Percentiles rank a stretch among this genome's conserved stretches.
Evolutionary conservation across 2,113 vertebrate species (phyloP).

Genomic region (Heterotilapia buettikoferi): DNA sequence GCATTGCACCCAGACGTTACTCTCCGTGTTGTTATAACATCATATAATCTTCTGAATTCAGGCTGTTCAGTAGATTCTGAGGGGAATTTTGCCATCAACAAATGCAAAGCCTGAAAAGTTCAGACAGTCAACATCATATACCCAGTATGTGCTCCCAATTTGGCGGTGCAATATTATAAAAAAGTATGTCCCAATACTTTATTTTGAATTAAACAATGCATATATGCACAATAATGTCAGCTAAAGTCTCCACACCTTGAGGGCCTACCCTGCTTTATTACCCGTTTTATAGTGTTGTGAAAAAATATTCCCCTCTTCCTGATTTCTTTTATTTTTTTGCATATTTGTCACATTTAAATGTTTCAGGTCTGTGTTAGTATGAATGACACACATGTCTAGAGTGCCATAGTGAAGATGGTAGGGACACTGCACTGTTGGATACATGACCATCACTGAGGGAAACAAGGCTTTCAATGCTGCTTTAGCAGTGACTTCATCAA

Average conservation of each 20-base stretch:
- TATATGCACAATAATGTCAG: not conserved
- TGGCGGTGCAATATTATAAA: not conserved
- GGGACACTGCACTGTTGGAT: not conserved
- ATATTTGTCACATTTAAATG: fast-evolving
- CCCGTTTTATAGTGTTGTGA: not conserved
- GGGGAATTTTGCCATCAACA: not conserved
- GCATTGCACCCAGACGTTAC: fast-evolving
- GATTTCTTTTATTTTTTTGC: not conserved
- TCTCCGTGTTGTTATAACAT: not conserved
- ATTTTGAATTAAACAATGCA: not conserved
- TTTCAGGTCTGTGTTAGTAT: not conserved
- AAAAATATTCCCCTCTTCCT: not conserved
- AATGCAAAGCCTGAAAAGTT: not conserved
- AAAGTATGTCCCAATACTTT: not conserved
- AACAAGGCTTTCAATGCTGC: fast-evolving
- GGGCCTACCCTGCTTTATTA: not conserved
- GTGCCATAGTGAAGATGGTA: not conserved
- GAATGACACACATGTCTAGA: not conserved
- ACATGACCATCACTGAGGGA: not conserved
- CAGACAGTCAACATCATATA: not conserved
- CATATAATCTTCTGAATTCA: not conserved
- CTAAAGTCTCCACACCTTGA: not conserved
- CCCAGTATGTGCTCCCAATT: not conserved
- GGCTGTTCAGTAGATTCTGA: not conserved
- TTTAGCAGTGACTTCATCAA: not conserved